phyloP scores from a whole-genome alignment of 2,888 invertebrate genomes.

The Coelinius sp. region DNA sequence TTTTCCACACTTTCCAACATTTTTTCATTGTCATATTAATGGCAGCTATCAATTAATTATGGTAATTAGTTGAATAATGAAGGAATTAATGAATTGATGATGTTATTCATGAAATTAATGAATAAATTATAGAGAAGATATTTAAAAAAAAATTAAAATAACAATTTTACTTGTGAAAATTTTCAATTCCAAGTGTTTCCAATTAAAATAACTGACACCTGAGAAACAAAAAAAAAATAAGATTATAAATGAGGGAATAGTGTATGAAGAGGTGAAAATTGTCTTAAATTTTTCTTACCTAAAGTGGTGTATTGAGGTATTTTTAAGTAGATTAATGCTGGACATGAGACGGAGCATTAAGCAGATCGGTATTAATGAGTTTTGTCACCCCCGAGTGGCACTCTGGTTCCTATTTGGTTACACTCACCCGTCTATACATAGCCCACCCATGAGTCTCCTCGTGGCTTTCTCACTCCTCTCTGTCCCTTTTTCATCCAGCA shows the following conservation, averaged over 20 bases:
- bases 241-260: not conserved
- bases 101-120: not conserved
- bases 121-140: not conserved
- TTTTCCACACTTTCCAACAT: conserved; percentile 22
- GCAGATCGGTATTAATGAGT: conserved; percentile 70
- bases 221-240: not conserved
- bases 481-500: conserved; percentile 17
- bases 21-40: not conserved
- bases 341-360: conserved; percentile 68
- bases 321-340: conserved; percentile 69
- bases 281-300: not conserved
- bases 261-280: not conserved
- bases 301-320: conserved; percentile 52
- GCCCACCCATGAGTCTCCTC: conserved; percentile 65
- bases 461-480: conserved; percentile 24
- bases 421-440: conserved; percentile 67
- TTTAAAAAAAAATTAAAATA: too few relatives aligned
- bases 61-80: not conserved
- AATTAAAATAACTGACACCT: not conserved
- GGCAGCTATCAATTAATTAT: not conserved
- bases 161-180: not conserved
- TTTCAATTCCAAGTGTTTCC: not conserved
- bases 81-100: not conserved
- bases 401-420: conserved; percentile 66
- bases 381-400: conserved; percentile 70